phyloP scores from a whole-genome alignment of 2,113 vertebrate species.

The Oreotrochilus melanogaster region DNA sequence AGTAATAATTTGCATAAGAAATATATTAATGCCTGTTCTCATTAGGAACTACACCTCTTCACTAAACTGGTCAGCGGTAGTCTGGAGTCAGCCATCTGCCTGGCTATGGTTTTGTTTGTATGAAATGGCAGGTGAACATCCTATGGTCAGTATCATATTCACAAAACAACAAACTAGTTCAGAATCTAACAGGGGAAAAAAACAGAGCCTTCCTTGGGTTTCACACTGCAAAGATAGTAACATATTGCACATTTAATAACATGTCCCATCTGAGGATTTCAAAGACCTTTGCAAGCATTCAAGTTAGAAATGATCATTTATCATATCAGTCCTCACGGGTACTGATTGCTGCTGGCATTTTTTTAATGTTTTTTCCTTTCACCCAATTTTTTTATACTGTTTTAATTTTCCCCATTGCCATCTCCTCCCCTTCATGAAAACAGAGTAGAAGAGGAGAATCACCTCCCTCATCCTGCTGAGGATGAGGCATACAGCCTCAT shows the following conservation, averaged over 20 bases:
- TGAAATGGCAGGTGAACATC: constrained; percentile 29
- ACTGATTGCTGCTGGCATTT: not conserved
- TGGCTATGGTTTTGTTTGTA: constrained; percentile 29
- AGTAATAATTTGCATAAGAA: constrained; percentile 73
- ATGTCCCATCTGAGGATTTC: not conserved
- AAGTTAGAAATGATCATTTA: not conserved
- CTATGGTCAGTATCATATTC: not conserved
- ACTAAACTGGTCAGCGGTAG: constrained; percentile 48
- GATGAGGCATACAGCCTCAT: too few species aligned
- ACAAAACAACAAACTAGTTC: not conserved
- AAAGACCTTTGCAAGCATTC: not conserved
- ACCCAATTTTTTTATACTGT: not conserved
- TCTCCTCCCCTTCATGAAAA: rapidly evolving
- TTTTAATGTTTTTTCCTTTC: not conserved
- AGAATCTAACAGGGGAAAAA: not conserved
- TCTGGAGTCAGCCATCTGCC: constrained; percentile 30
- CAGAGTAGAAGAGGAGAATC: too few species aligned
- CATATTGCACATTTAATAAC: not conserved
- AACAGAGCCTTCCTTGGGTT: not conserved
- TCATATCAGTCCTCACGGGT: rapidly evolving
- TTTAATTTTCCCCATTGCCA: not conserved
- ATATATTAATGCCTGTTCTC: constrained; percentile 55
- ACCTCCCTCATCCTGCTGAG: too few species aligned
- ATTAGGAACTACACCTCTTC: constrained; percentile 60
- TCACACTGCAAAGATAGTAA: not conserved